Conservation (phyloP, 2,113 vertebrate genomes). For the Paracanthobrama guichenoti region DNA sequence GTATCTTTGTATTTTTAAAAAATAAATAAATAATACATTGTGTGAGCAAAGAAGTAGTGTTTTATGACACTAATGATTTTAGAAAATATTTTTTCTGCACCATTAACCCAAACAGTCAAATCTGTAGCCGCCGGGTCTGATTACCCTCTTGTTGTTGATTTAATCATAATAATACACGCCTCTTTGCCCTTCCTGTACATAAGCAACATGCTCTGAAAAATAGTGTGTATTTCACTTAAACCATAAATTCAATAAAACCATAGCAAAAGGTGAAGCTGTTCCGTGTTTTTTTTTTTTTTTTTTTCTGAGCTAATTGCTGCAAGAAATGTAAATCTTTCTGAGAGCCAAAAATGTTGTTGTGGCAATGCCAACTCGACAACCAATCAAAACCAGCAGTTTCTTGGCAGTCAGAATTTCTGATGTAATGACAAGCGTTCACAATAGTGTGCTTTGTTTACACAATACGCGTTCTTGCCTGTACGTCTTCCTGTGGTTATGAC, state of each 20-base stretch:
- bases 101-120: background rate
- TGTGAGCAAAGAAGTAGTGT: constrained; percentile 13
- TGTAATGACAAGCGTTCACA: background rate
- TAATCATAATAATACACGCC: background rate
- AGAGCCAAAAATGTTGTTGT: background rate
- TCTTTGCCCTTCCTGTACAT: background rate
- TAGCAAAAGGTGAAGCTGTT: background rate
- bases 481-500: background rate
- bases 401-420: constrained; percentile 21
- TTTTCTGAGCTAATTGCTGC: background rate
- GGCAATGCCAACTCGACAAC: background rate
- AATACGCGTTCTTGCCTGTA: background rate
- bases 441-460: background rate
- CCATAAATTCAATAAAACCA: background rate
- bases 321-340: background rate
- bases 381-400: background rate
- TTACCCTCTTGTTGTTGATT: background rate
- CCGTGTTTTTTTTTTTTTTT: background rate
- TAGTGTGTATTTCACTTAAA: background rate
- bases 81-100: background rate
- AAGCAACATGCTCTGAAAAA: background rate
- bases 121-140: background rate
- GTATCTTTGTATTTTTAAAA: constrained; percentile 37
- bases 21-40: constrained; percentile 6
- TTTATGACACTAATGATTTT: background rate